Evolutionary conservation across 2,113 vertebrate species (phyloP).

Genomic region (Sphaerodactylus townsendi): DNA sequence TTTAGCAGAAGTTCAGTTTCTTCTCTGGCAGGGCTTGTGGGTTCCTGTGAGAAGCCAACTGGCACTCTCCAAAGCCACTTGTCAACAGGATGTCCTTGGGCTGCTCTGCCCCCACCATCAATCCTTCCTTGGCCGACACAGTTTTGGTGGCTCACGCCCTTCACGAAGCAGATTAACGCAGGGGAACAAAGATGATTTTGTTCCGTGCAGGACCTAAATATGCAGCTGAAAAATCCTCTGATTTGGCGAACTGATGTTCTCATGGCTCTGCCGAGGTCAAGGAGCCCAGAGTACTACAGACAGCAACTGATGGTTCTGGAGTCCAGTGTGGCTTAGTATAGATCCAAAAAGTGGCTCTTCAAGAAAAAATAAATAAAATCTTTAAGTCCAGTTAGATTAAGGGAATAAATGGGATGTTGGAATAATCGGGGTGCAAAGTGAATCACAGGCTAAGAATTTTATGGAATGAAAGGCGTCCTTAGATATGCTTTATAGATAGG

Average conservation of each 20-base stretch:
- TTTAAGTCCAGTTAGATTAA: too few species aligned
- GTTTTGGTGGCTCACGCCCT: slow-evolving; percentile 3
- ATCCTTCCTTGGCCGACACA: slow-evolving; percentile 8
- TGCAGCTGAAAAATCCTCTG: neutral
- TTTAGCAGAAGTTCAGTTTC: neutral
- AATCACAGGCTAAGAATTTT: too few species aligned
- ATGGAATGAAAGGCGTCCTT: too few species aligned
- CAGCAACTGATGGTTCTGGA: too few species aligned
- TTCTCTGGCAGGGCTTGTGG: rapidly evolving
- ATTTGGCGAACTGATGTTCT: neutral
- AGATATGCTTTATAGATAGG: too few species aligned
- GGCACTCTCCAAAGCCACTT: neutral
- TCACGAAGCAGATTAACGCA: slow-evolving; percentile 27
- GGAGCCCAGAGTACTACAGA: too few species aligned
- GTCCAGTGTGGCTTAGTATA: too few species aligned
- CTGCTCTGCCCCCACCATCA: slow-evolving; percentile 33
- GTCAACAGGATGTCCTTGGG: slow-evolving; percentile 49
- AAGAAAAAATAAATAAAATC: too few species aligned
- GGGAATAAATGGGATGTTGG: too few species aligned
- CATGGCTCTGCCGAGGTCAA: neutral
- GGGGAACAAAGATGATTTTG: slow-evolving; percentile 63
- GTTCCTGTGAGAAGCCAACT: neutral
- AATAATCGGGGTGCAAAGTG: too few species aligned
- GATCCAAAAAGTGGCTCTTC: too few species aligned
- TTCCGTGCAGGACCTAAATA: slow-evolving; percentile 8